Conservation (phyloP, 37 sponge, comb jelly and placozoan genomes). For the Petrosia ficiformis region DNA sequence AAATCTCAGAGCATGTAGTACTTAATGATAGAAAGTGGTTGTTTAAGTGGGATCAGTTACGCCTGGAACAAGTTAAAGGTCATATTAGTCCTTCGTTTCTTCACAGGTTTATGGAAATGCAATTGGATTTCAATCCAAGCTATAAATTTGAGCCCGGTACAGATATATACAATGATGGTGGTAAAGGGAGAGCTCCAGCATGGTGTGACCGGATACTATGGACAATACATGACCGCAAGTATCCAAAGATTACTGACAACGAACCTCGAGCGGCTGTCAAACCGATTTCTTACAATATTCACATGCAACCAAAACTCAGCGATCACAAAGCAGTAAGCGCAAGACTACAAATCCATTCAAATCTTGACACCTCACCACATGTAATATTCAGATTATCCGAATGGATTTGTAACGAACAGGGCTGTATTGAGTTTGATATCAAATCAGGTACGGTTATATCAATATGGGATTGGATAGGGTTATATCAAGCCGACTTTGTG, state of each 20-base stretch:
- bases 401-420: conserved; percentile 37
- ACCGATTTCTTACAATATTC: conserved; percentile 37
- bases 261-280: conserved; percentile 22
- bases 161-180: conserved; percentile 44
- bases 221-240: conserved; percentile 47
- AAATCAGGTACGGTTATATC: conserved; percentile 30
- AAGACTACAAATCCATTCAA: conserved; percentile 28
- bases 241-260: conserved; percentile 24
- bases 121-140: conserved; percentile 53
- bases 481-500: conserved; percentile 44
- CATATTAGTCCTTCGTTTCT: conserved; percentile 27
- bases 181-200: conserved; percentile 65
- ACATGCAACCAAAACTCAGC: conserved; percentile 64
- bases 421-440: conserved; percentile 47
- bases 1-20: conserved; percentile 25
- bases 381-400: conserved; percentile 44
- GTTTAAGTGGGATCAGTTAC: conserved; percentile 66
- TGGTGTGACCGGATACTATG: conserved; percentile 85
- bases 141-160: conserved; percentile 69
- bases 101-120: conserved; percentile 61
- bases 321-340: conserved; percentile 83
- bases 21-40: neutral
- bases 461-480: conserved; percentile 69
- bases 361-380: conserved; percentile 21
- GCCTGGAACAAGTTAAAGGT: conserved; percentile 48